Evolutionary conservation across 2,113 vertebrate species (phyloP).

Genomic region (Forbesichthys agassizii): DNA sequence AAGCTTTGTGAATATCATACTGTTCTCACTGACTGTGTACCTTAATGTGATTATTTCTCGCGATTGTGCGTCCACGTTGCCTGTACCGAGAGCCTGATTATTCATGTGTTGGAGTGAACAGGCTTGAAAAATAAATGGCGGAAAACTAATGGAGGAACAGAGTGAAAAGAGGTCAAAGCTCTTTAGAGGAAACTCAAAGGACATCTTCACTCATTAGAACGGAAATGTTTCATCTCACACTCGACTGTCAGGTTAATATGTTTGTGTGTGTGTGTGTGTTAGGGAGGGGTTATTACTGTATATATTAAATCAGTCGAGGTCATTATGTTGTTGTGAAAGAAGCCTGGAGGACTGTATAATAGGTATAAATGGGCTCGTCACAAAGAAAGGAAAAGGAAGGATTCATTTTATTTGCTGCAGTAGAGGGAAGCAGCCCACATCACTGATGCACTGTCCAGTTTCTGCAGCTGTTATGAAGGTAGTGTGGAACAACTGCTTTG

Average conservation of each 20-base stretch:
- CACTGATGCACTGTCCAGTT: too few species aligned
- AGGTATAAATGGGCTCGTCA: too few species aligned
- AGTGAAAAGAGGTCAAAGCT: not conserved
- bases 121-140: not conserved
- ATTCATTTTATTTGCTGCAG: too few species aligned
- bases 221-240: not conserved
- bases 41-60: too few species aligned
- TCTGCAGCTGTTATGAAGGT: too few species aligned
- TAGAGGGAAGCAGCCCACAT: too few species aligned
- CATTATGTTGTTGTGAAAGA: too few species aligned
- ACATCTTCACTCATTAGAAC: not conserved
- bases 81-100: too few species aligned
- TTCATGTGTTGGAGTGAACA: constrained; percentile 8
- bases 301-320: not conserved
- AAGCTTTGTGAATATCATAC: not conserved
- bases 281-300: not conserved
- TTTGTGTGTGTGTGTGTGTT: not conserved
- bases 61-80: too few species aligned
- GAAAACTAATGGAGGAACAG: not conserved
- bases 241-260: not conserved
- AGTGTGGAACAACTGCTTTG: too few species aligned
- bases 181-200: not conserved
- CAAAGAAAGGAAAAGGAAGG: too few species aligned
- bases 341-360: too few species aligned
- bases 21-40: not conserved